Evolutionary conservation across 1,140 invertebrate genomes (phyloP).

Genomic region (Octopus bimaculoides): DNA sequence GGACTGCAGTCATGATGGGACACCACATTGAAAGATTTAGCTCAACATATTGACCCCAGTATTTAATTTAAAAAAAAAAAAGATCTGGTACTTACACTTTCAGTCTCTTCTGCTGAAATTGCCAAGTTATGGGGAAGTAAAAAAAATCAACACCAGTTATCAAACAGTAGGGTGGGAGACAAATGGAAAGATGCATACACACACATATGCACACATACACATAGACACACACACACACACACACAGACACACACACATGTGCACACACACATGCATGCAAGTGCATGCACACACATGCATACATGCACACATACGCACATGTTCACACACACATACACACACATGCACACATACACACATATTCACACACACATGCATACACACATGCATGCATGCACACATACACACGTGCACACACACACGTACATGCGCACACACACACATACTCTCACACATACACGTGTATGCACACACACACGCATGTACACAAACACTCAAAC

Average conservation of each 20-base stretch:
- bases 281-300: neutral
- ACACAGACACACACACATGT: neutral
- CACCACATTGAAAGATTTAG: no score
- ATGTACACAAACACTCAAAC: no score
- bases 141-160: no score
- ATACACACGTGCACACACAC: neutral
- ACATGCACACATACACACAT: neutral
- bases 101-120: no score
- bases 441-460: no score
- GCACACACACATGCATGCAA: neutral
- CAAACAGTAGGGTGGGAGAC: neutral
- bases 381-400: neutral
- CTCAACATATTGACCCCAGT: no score
- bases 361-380: neutral
- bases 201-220: neutral
- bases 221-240: neutral
- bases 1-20: no score
- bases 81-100: no score
- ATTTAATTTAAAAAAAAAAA: no score
- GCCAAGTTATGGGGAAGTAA: no score
- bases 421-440: no score
- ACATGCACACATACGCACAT: neutral
- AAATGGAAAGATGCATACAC: neutral
- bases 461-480: no score
- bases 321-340: neutral